Evolutionary conservation across 2,797 vertebrate species (phyloP), one percentile per base, ranked within the genome.

Genomic region (Pogoniulus pusillus): DNA sequence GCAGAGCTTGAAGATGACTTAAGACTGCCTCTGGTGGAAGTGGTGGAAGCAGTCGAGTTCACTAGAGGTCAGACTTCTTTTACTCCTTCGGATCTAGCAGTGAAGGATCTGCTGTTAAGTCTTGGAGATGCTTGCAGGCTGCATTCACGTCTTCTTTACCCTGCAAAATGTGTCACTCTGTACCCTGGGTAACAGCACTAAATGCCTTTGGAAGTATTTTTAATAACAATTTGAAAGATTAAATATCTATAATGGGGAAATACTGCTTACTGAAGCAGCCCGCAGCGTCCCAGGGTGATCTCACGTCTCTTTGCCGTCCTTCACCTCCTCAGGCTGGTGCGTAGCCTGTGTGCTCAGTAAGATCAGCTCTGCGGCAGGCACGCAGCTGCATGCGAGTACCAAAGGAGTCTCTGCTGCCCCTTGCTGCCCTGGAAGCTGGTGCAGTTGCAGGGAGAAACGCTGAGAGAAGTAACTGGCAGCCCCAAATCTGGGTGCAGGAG

Each of bases 61-160:
- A 54, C 82, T 89, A 89, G 83, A 93, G 82, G 93, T 90, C 84
- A 87, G 84, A 30, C 88, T 93, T 84, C 53, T 77, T 83, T 87
- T 73, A 68, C 39, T 87, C 30, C 35, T 82, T 51, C 27, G 22
- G 20, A 35, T 20, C 64, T 83, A 7, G 9, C 19, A 32, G 57
- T 0, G 4, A 29, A 23, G 2, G 14, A 41, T 41, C 41, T 69
- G 74, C 53, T 47, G 47, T n/a, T 16, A 16, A 9, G 26, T 27
- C 55, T 1, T 1, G 7, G 60, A 20, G 51, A 10, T 12, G 63
- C 77, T 62, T 41, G 17, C 4, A 2, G 72, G 49, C 64, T 76
- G 15, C 26, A 22, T 32, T 53, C 14, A 7, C 0, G 0, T 2
- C 2, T 22, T 64, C 24, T 47, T 63, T 34, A 82, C 54, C 35